Evolutionary conservation across 2,888 invertebrate species (phyloP).

Genomic region (Timema cristinae): DNA sequence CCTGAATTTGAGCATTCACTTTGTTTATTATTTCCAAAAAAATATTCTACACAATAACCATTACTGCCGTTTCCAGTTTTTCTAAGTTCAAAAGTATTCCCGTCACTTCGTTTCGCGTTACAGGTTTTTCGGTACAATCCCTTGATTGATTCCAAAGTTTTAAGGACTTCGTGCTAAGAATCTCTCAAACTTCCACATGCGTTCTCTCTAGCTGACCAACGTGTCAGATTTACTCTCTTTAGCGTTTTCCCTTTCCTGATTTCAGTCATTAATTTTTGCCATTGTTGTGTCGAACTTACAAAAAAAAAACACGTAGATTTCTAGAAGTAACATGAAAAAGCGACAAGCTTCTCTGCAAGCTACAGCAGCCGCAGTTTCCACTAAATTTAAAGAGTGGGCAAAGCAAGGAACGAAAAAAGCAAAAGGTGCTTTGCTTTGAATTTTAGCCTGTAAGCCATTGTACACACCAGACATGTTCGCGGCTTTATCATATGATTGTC

Average conservation of each 20-base stretch:
- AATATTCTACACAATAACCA: not conserved
- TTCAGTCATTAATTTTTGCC: constrained; percentile 1
- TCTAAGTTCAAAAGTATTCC: not conserved
- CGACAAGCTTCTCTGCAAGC: not conserved
- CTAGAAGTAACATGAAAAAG: not conserved
- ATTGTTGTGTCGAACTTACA: not conserved
- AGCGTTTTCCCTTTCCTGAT: not conserved
- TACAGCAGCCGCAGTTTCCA: not conserved
- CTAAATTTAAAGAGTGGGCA: not conserved
- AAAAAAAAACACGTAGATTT: not conserved
- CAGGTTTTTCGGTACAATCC: not conserved
- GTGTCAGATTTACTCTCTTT: constrained; percentile 5
- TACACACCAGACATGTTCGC: not conserved
- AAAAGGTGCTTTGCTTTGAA: no score
- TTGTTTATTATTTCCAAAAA: not conserved
- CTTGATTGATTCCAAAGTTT: not conserved
- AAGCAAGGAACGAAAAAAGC: not conserved
- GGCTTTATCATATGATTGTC: not conserved
- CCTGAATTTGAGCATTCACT: not conserved
- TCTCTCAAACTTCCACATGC: constrained; percentile 3
- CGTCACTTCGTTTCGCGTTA: not conserved
- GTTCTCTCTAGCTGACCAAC: not conserved
- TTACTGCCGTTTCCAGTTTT: constrained; percentile 1
- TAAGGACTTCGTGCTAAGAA: constrained; percentile 1
- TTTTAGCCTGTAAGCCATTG: constrained; percentile 1